Conservation (phyloP, 2,113 vertebrate genomes). For the Seriola rivoliana region DNA sequence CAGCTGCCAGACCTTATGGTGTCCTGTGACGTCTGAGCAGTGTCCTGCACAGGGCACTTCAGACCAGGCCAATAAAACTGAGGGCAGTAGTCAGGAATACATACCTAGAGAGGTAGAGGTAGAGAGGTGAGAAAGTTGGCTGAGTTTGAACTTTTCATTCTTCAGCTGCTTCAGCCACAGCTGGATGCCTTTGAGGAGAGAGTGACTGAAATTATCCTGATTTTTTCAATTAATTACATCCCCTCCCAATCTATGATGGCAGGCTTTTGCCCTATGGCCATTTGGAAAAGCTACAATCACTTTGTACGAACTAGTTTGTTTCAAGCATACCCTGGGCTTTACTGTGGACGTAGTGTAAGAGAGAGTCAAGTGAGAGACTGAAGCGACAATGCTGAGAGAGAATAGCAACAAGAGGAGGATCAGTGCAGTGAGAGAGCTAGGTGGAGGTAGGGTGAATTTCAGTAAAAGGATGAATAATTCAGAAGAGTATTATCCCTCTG, state of each 20-base stretch:
- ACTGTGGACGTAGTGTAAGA: not conserved
- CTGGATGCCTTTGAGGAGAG: not conserved
- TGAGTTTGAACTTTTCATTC: not conserved
- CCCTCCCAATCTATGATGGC: not conserved
- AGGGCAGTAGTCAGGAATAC: not conserved
- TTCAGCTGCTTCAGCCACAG: not conserved
- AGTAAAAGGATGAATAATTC: conserved; percentile 72
- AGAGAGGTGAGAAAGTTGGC: not conserved
- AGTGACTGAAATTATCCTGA: not conserved
- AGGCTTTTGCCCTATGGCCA: no score
- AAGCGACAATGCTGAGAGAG: conserved; percentile 15
- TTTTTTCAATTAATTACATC: not conserved
- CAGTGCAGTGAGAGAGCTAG: conserved; percentile 4
- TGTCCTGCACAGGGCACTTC: conserved; percentile 13
- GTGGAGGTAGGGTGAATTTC: conserved; percentile 21
- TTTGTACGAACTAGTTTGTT: not conserved
- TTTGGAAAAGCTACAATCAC: not conserved
- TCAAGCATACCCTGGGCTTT: not conserved
- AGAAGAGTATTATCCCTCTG: conserved; percentile 61
- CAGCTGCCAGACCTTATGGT: conserved; percentile 23
- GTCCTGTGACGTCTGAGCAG: conserved; percentile 24
- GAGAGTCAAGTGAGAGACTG: not conserved
- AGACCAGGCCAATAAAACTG: conserved; percentile 1
- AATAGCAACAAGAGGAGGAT: conserved; percentile 9
- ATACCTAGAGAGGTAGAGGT: no score